Evolutionary conservation across 1,140 invertebrate species (phyloP).

Genomic region (Procambarus virginalis): DNA sequence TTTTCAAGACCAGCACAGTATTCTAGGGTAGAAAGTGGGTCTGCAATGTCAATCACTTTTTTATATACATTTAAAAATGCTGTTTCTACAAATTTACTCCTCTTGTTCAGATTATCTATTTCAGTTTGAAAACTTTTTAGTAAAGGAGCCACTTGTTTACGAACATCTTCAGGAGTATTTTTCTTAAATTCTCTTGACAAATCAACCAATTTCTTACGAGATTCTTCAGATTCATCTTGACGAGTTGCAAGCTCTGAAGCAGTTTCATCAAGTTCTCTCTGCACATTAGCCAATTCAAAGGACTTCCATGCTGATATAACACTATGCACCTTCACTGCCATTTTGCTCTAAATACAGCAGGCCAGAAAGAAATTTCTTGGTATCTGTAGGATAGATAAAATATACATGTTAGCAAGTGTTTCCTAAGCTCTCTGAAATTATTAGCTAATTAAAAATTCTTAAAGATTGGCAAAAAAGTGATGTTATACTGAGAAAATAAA

Average conservation of each 20-base stretch:
- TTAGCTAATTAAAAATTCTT: neutral
- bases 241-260: constrained; percentile 77
- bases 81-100: constrained; percentile 78
- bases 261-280: constrained; percentile 77
- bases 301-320: constrained; percentile 65
- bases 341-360: constrained; percentile 42
- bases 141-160: constrained; percentile 76
- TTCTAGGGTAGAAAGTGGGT: constrained; percentile 76
- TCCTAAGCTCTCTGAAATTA: constrained; percentile 64
- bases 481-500: constrained; percentile 22
- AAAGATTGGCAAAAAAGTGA: constrained; percentile 49
- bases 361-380: constrained; percentile 26
- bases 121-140: constrained; percentile 78
- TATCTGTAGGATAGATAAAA: constrained; percentile 44
- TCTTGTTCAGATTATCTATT: constrained; percentile 77
- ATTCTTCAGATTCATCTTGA: constrained; percentile 78
- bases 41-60: constrained; percentile 76
- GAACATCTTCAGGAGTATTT: constrained; percentile 77
- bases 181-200: constrained; percentile 78
- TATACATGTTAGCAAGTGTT: constrained; percentile 56
- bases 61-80: constrained; percentile 78
- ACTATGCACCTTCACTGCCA: constrained; percentile 69
- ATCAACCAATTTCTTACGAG: constrained; percentile 77
- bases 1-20: constrained; percentile 75
- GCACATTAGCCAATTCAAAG: constrained; percentile 63